Conservation (phyloP, 1,140 invertebrate genomes). For the Gonioctena quinquepunctata region DNA sequence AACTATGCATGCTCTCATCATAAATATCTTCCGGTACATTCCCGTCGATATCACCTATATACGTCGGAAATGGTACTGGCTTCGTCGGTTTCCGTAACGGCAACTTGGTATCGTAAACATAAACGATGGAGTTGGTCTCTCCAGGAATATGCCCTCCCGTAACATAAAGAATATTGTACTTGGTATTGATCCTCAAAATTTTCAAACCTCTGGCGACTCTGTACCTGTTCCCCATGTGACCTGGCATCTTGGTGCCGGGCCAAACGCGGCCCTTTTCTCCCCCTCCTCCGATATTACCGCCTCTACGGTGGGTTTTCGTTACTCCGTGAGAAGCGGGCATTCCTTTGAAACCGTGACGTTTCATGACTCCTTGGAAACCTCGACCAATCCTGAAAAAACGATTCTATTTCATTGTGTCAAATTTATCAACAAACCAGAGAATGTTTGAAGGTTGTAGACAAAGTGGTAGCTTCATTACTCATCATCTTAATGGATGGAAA, state of each 20-base stretch:
- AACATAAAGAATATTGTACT: conserved; percentile 91
- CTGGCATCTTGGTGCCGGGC: conserved; percentile 96
- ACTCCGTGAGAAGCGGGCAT: conserved; percentile 89
- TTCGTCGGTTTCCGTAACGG: conserved; percentile 63
- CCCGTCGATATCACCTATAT: conserved; percentile 62
- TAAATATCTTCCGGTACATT: conserved; percentile 72
- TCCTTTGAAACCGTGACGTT: conserved; percentile 94
- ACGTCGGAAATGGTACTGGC: conserved; percentile 82
- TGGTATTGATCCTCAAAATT: conserved; percentile 90
- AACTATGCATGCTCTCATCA: conserved; percentile 72
- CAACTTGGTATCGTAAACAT: conserved; percentile 81
- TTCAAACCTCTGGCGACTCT: conserved; percentile 73
- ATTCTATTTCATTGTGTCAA: background rate
- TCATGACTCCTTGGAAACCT: conserved; percentile 99
- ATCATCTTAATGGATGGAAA: too few relatives aligned
- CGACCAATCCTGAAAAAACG: conserved; percentile 72
- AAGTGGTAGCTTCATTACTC: too few relatives aligned
- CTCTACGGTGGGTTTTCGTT: conserved; percentile 93
- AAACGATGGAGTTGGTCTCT: conserved; percentile 75
- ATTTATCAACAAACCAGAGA: conserved; percentile 18
- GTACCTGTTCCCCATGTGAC: conserved; percentile 92
- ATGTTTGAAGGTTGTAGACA: conserved; percentile 18
- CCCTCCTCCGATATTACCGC: conserved; percentile 87
- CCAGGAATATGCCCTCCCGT: conserved; percentile 81
- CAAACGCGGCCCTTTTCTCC: conserved; percentile 83